These are phyloP conservation scores for Dendrolimus kikuchii DNA, from an alignment of 1,140 invertebrate species.

Conservation along the genomic window DNA sequence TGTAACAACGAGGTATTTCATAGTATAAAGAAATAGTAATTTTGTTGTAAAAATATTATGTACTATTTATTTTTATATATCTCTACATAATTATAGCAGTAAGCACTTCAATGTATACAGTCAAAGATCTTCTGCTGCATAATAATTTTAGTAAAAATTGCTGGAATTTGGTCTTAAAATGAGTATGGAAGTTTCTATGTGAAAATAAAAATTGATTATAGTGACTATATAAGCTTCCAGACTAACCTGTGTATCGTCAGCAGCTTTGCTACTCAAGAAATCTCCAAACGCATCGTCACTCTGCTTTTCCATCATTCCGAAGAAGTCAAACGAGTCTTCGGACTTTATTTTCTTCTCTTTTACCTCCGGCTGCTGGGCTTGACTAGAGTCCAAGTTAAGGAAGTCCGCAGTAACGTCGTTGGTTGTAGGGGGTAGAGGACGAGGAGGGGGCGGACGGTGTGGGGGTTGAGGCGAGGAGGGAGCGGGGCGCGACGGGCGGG, in stretches of 20 bases:
- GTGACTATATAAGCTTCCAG: neutral
- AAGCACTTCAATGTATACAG: too few species aligned
- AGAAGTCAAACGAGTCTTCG: slow-evolving; percentile 66
- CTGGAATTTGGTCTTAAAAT: too few species aligned
- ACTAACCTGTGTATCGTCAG: slow-evolving; percentile 35
- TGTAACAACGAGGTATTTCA: too few species aligned
- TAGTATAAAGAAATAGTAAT: too few species aligned
- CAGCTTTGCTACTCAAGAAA: slow-evolving; percentile 47
- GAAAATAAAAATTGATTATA: slow-evolving; percentile 1
- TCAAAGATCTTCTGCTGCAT: too few species aligned
- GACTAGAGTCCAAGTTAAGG: slow-evolving; percentile 29
- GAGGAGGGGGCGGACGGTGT: slow-evolving; percentile 14
- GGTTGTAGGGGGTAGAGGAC: slow-evolving; percentile 6
- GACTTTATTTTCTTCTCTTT: slow-evolving; percentile 43
- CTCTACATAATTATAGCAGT: too few species aligned
- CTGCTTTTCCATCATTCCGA: slow-evolving; percentile 61
- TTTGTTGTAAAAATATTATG: too few species aligned
- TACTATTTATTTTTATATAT: too few species aligned
- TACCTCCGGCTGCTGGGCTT: slow-evolving; percentile 5
- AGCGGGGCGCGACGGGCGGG: slow-evolving; percentile 39
- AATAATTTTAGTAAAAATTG: too few species aligned
- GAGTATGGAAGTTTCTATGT: neutral
- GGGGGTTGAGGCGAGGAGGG: slow-evolving; percentile 44
- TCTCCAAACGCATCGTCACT: slow-evolving; percentile 61
- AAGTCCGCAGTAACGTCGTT: slow-evolving; percentile 37